phyloP scores from a whole-genome alignment of 2,113 vertebrate genomes.

The Microtus richardsoni region DNA sequence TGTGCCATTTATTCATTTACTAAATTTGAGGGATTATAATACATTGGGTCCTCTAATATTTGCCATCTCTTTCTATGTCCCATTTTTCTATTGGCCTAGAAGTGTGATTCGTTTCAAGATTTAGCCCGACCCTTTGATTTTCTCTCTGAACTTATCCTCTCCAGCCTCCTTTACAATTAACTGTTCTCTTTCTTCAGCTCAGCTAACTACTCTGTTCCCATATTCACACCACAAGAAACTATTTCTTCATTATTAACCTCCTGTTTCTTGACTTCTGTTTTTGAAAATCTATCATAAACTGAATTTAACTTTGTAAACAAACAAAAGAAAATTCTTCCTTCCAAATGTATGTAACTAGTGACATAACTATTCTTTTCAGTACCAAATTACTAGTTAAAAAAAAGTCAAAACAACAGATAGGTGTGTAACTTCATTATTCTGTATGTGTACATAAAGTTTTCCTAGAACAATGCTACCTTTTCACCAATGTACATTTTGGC shows the following conservation, averaged over 20 bases:
- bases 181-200: neutral
- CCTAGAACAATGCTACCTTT: neutral
- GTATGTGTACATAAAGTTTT: neutral
- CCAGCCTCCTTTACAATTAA: slow-evolving; percentile 1
- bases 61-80: neutral
- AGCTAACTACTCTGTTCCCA: neutral
- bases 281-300: neutral
- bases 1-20: neutral
- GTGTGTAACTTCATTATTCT: neutral
- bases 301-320: neutral
- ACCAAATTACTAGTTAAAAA: neutral
- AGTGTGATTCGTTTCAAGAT: neutral
- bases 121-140: neutral
- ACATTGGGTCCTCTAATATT: neutral
- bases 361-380: neutral
- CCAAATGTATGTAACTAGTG: neutral
- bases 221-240: neutral
- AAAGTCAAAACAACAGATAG: neutral
- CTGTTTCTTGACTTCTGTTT: neutral
- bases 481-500: neutral
- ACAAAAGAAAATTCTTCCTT: neutral
- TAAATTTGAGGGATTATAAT: neutral
- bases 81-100: neutral
- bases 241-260: neutral
- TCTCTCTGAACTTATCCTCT: neutral